A percentile compares a stretch with the other conserved stretches of the same genome.
Evolutionary conservation across 2,113 vertebrate genomes (phyloP).

Genomic region (rabbit (Oryctolagus cuniculus)): DNA sequence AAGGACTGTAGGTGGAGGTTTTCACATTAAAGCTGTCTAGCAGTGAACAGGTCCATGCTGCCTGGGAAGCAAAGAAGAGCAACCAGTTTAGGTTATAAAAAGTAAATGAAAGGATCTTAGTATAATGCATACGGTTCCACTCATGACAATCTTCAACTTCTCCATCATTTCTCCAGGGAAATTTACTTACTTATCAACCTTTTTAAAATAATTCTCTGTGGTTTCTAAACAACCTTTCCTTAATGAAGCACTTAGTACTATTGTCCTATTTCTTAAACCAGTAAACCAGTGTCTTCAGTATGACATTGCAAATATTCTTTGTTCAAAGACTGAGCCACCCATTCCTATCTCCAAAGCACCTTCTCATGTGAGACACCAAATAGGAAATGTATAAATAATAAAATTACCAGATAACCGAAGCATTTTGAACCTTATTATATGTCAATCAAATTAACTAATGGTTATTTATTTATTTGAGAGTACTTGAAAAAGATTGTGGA

Average conservation of each 20-base stretch:
- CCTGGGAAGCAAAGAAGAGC: neutral
- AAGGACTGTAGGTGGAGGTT: neutral
- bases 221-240: neutral
- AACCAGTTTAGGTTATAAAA: neutral
- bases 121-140: neutral
- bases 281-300: neutral
- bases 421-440: neutral
- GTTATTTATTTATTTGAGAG: too few relatives aligned
- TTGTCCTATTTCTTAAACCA: too few relatives aligned
- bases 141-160: neutral
- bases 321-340: neutral
- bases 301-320: neutral
- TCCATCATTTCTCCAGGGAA: neutral
- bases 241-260: neutral
- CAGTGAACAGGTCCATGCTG: fast-evolving
- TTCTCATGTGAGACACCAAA: neutral
- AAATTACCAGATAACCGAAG: neutral
- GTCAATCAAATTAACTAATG: too few relatives aligned
- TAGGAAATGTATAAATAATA: neutral
- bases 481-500: too few relatives aligned
- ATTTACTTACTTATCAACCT: too few relatives aligned
- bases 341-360: neutral
- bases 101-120: fast-evolving
- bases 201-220: neutral
- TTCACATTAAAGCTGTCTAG: too few relatives aligned